phyloP scores from a whole-genome alignment of 2,113 vertebrate species.

The Microtus pennsylvanicus region DNA sequence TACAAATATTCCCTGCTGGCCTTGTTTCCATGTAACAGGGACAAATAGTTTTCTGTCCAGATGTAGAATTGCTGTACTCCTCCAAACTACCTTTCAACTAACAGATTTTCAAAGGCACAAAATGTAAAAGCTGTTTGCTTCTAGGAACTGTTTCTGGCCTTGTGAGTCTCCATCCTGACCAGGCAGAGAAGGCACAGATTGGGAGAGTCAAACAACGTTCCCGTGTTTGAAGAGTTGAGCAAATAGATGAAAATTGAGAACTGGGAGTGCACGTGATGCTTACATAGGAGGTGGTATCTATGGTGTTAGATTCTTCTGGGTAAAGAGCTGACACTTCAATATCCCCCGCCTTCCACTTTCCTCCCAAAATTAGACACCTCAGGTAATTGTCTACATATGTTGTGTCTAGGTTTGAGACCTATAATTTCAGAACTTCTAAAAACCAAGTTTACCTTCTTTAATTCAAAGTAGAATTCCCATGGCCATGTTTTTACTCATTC shows the following conservation, averaged over 20 bases:
- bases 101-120: conserved; percentile 5
- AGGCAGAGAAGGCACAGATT: no score
- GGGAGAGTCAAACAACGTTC: no score
- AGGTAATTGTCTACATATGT: neutral
- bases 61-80: neutral
- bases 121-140: conserved; percentile 1
- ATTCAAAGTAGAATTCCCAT: neutral
- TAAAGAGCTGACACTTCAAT: conserved; percentile 23
- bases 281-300: neutral
- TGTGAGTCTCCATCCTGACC: neutral
- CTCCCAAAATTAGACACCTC: neutral
- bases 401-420: neutral
- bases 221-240: neutral
- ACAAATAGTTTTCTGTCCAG: conserved; percentile 52
- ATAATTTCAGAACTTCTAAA: neutral
- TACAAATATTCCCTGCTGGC: conserved; percentile 54
- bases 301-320: conserved; percentile 4
- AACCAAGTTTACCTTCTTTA: neutral
- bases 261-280: neutral
- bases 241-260: neutral
- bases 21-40: conserved; percentile 57
- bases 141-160: neutral
- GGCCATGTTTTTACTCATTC: neutral
- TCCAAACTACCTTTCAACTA: conserved; percentile 8
- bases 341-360: neutral